A percentile compares a stretch with the other conserved stretches of the same genome.
phyloP scores from a whole-genome alignment of 2,888 invertebrate species.

The Eristalis tenax region DNA sequence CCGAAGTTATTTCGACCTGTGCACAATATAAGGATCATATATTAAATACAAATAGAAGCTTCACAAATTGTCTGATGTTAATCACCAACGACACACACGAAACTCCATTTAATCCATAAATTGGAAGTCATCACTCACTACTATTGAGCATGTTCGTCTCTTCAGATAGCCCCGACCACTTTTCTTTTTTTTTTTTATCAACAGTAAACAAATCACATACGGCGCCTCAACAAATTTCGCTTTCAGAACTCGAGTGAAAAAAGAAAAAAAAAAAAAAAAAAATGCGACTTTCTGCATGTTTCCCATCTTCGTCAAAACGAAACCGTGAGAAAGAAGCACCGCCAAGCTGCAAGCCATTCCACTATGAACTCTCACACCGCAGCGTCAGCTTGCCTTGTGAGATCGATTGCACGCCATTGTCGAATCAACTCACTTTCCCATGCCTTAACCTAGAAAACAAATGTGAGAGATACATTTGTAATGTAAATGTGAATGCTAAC shows the following conservation, averaged over 20 bases:
- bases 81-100: too few species aligned
- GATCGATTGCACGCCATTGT: conserved; percentile 15
- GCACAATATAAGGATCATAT: too few species aligned
- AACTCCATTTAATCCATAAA: too few species aligned
- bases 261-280: neutral
- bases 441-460: conserved; percentile 27
- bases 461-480: conserved; percentile 21
- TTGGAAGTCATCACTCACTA: too few species aligned
- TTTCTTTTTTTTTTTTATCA: neutral
- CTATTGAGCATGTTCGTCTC: too few species aligned
- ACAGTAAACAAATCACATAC: neutral
- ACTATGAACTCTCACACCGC: neutral
- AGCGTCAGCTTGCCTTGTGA: neutral
- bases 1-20: too few species aligned
- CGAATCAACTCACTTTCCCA: conserved; percentile 24
- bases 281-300: neutral
- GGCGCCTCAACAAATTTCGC: neutral
- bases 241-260: neutral
- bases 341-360: neutral
- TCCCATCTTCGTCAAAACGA: neutral
- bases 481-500: conserved; percentile 1
- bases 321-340: neutral
- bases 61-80: too few species aligned
- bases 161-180: too few species aligned
- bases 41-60: too few species aligned